Evolutionary conservation across 37 sponge, comb jelly and placozoan genomes (phyloP), one percentile per base, ranked within the genome.

Genomic region (Dysidea cf. avara): DNA sequence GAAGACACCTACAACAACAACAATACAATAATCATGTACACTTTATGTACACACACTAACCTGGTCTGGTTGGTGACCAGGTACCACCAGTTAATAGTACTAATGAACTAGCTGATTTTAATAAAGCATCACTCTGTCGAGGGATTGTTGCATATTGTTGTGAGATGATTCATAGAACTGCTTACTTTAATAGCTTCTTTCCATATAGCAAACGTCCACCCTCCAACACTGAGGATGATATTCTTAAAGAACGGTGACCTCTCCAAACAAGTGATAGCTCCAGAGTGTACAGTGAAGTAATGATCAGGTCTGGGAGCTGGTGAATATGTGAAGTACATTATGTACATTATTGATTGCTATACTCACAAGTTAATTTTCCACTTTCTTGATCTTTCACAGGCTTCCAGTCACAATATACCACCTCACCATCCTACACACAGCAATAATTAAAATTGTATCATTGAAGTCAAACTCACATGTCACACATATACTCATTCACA

Each of bases 231-330:
- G 53, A 97, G 87, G 28, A 94, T 28, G 50, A 97, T 87, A 68
- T 94, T 87, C 37, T 66, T 83, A 74, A 91, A 97, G 92, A 97
- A 97, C 2, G 99, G 99, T 0, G 92, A 94, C 33, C 95, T 76
- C 61, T 92, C 79, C 53, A 92, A 61, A 80, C 86, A 83, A 59
- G 36, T 50, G 32, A 96, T 68, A 20, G 84, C 33, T 0, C 96
- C 93, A 80, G 60, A 72, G 76, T 96, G 96, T 17, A 60, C 66
- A 28, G 53, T 69, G 70, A 72, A 81, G 68, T 56, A 64, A n/a
- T n/a, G n/a, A n/a, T n/a, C n/a, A n/a, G n/a, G n/a, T n/a, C n/a
- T n/a, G n/a, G n/a, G n/a, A n/a, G n/a, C n/a, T n/a, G n/a, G n/a
- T n/a, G n/a, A n/a, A n/a, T n/a, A n/a, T n/a, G n/a, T n/a, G n/a